Evolutionary conservation across 2,113 vertebrate genomes (phyloP), one percentile per base, ranked within the genome.

Genomic region (Leiothrix lutea): DNA sequence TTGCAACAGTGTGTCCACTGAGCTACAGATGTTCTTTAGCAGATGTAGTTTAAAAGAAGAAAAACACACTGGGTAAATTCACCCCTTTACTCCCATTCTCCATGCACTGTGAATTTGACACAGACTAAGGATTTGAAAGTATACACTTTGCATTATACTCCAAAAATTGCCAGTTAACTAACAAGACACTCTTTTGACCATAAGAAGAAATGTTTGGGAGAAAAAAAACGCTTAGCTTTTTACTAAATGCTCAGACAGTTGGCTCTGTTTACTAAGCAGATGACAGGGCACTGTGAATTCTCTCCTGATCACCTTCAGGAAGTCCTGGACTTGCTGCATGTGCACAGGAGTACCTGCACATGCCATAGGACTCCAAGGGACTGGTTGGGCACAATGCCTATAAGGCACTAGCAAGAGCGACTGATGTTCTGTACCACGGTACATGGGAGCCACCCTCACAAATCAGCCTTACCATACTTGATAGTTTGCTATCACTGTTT

Each of bases 351-450:
- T 54, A 19, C 14, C 38, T 67, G 36, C 11, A 9, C 16, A 8
- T 61, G 6, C 45, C 60, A 11, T 10, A 33, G 60, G 11, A 69
- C 33, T 19, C 35, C 22, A 36, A 35, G 44, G 25, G 17, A 31
- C 21, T 1, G 5, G 4, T 0, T 78, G 73, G 26, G 23, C 67
- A 51, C 64, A 45, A 15, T 3, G 3, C 8, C 33, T 71, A 19
- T 28, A 38, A 51, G 35, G 14, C 74, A 21, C 22, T 67, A 5
- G 25, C 22, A 18, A 15, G 73, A 73, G 56, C 67, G 15, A n/a
- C n/a, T 44, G 38, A 2, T 14, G 19, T 2, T 69, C 53, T 69
- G 4, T 56, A 5, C 71, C 42, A 7, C 0, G 0, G 17, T 22
- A 16, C 5, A 1, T 4, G n/a, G 25, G 23, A 94, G 14, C 66